A percentile compares a stretch with the other conserved stretches of the same genome.
Evolutionary conservation across 1,140 invertebrate species (phyloP).

Genomic region (Oryctes rhinoceros): DNA sequence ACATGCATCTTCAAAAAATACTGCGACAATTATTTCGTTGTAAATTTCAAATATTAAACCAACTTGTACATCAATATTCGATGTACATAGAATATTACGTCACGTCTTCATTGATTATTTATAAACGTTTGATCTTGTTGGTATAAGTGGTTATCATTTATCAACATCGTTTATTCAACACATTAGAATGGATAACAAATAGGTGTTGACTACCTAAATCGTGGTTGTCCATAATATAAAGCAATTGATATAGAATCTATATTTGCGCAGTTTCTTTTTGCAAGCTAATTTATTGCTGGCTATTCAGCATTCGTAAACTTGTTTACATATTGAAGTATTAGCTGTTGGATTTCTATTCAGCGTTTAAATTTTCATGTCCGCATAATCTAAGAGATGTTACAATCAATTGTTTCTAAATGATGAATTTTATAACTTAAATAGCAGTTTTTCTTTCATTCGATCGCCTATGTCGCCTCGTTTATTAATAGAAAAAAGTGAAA

Average conservation of each 20-base stretch:
- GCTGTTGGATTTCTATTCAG: no score
- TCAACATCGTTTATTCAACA: not conserved
- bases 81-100: not conserved
- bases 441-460: no score
- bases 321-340: no score
- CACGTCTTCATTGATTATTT: not conserved
- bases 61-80: not conserved
- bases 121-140: not conserved
- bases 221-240: not conserved
- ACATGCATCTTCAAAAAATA: no score
- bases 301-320: not conserved
- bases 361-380: no score
- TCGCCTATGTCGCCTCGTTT: no score
- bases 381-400: no score
- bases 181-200: not conserved
- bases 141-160: not conserved
- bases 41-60: no score
- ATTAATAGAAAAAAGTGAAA: no score
- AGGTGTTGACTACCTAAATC: not conserved
- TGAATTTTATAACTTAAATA: no score
- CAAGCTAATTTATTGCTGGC: not conserved
- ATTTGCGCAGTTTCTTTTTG: constrained; percentile 2
- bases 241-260: constrained; percentile 10
- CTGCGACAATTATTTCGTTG: no score
- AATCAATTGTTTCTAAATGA: no score